Evolutionary conservation across 2,888 invertebrate genomes (phyloP).

Genomic region (Polia nebulosa): DNA sequence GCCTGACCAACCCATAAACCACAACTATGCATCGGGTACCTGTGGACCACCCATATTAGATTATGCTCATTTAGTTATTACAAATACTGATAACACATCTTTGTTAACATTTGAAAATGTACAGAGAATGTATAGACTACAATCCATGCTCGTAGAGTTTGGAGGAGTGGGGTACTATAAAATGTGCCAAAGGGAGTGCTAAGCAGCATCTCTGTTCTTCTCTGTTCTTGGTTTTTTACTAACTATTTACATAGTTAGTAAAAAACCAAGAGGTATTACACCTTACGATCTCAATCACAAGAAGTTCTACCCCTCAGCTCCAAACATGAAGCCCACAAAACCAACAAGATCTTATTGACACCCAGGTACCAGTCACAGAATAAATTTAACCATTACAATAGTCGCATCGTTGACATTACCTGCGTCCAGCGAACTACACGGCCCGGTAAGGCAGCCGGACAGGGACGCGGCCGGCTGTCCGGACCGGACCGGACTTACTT

Average conservation of each 20-base stretch:
- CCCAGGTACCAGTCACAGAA: neutral
- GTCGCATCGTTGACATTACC: constrained; percentile 23
- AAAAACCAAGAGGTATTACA: too few species aligned
- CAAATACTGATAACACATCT: constrained; percentile 87
- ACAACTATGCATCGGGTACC: constrained; percentile 90
- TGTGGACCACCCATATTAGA: constrained; percentile 93
- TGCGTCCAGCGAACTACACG: constrained; percentile 6
- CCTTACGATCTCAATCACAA: too few species aligned
- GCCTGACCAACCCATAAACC: constrained; percentile 77
- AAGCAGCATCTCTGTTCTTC: too few species aligned
- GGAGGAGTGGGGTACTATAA: constrained; percentile 89
- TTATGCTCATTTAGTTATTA: constrained; percentile 95
- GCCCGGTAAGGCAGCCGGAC: constrained; percentile 7
- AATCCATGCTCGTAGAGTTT: constrained; percentile 92
- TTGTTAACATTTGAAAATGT: constrained; percentile 85
- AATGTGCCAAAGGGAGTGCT: constrained; percentile 92
- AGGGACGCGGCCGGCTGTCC: neutral
- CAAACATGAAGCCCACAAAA: neutral
- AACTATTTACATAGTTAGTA: too few species aligned
- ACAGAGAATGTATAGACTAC: constrained; percentile 94
- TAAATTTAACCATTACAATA: constrained; percentile 36
- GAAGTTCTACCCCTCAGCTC: too few species aligned
- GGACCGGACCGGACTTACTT: constrained; percentile 1
- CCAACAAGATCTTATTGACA: neutral
- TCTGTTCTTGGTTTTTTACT: too few species aligned